Conservation (phyloP, 2,797 vertebrate genomes). For the Hozukius guyotensis region DNA sequence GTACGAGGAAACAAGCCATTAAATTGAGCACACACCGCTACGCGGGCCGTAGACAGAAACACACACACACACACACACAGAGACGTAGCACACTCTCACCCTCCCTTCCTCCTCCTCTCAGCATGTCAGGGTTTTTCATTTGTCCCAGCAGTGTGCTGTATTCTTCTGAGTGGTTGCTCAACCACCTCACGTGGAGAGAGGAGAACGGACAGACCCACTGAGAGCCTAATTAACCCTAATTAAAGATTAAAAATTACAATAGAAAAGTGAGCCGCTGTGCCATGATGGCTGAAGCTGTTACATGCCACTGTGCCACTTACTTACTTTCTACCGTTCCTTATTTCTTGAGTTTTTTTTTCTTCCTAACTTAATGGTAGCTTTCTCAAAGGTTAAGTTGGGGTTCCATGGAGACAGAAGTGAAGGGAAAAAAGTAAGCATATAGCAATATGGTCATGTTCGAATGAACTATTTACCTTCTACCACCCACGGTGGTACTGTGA, state of each 20-base stretch:
- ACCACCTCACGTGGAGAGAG: constrained; percentile 52
- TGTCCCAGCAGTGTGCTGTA: constrained; percentile 41
- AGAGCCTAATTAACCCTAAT: constrained; percentile 79
- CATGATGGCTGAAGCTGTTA: constrained; percentile 40
- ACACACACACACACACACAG: background rate
- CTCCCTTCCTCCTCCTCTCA: background rate
- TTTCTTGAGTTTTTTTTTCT: background rate
- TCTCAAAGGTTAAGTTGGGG: background rate
- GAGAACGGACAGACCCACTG: constrained; percentile 56
- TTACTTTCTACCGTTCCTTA: background rate
- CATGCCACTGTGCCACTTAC: background rate
- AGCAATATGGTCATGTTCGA: background rate
- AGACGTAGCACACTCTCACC: background rate
- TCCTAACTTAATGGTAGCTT: background rate
- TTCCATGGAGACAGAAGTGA: background rate
- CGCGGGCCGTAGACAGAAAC: background rate
- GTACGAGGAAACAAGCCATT: constrained; percentile 28
- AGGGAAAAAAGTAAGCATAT: background rate
- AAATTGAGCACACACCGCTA: constrained; percentile 13
- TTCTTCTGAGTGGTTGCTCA: constrained; percentile 48
- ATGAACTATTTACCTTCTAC: background rate
- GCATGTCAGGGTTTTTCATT: constrained; percentile 14
- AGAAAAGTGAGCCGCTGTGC: constrained; percentile 39
- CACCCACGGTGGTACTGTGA: background rate
- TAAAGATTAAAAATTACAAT: constrained; percentile 68